Evolutionary conservation across 2,113 vertebrate species (phyloP).

Genomic region (Gracilinanus agilis): DNA sequence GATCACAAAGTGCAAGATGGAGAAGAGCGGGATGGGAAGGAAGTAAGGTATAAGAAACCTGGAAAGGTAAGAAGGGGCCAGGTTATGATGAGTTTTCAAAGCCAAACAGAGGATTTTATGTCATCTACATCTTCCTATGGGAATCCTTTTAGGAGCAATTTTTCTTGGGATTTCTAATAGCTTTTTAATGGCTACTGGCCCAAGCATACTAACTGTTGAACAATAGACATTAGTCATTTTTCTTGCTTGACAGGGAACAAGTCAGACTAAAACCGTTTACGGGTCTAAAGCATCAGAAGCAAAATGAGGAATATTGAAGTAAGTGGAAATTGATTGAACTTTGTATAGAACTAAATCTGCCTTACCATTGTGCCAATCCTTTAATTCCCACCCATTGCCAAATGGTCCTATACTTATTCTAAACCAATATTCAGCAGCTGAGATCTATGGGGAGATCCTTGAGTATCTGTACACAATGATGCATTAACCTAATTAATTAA

Average conservation of each 20-base stretch:
- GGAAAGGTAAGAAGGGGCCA: not conserved
- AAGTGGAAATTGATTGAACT: conserved; percentile 61
- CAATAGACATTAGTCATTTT: not conserved
- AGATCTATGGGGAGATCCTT: conserved; percentile 49
- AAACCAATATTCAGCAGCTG: conserved; percentile 63
- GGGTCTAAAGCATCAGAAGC: conserved; percentile 26
- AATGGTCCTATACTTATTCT: conserved; percentile 61
- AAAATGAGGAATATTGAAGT: conserved; percentile 38
- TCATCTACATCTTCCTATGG: not conserved
- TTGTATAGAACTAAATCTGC: conserved; percentile 46
- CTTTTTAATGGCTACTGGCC: not conserved
- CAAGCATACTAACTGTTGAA: not conserved
- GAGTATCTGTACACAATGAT: conserved; percentile 53
- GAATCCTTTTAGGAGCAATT: not conserved
- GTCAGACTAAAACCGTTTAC: conserved; percentile 14
- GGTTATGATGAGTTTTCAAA: not conserved
- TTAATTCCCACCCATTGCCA: conserved; percentile 58
- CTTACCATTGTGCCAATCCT: conserved; percentile 53
- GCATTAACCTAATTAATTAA: conserved; percentile 68
- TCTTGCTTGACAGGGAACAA: conserved; percentile 40
- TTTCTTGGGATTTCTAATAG: not conserved
- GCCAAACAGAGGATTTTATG: not conserved
- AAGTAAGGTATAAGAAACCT: not conserved
- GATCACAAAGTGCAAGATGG: not conserved
- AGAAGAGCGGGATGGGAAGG: fast-evolving